Conservation (phyloP, 2,113 vertebrate species). For the Nymphicus hollandicus region DNA sequence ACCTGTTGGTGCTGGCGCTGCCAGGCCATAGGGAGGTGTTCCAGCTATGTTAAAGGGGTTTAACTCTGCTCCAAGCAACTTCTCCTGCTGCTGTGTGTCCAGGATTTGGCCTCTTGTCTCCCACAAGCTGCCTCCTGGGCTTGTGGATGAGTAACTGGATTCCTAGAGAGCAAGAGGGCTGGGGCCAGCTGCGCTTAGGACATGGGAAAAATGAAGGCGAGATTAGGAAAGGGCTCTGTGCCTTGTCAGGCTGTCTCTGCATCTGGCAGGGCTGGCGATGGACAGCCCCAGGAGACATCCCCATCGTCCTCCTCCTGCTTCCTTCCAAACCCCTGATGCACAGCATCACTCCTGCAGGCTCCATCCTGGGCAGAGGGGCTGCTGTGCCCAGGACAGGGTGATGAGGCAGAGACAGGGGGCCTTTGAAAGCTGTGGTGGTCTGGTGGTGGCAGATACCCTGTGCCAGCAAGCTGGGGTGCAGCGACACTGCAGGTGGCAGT, state of each 20-base stretch:
- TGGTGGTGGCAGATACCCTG: not conserved
- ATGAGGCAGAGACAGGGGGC: not conserved
- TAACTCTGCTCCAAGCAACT: not conserved
- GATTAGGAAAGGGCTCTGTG: constrained; percentile 7
- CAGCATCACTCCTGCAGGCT: not conserved
- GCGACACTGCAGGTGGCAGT: not conserved
- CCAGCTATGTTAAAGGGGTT: not conserved
- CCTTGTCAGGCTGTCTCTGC: not conserved
- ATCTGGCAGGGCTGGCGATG: not conserved
- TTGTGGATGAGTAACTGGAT: not conserved
- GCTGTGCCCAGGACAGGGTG: not conserved
- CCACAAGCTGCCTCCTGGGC: not conserved
- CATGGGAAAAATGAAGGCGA: constrained; percentile 31
- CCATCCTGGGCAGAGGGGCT: not conserved
- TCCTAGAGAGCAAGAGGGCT: constrained; percentile 26
- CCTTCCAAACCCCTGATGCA: not conserved
- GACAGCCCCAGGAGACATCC: not conserved
- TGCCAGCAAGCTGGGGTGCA: not conserved
- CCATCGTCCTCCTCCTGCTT: not conserved
- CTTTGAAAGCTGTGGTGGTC: not conserved
- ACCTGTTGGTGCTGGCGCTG: not conserved
- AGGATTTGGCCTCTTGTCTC: not conserved
- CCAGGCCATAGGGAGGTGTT: not conserved
- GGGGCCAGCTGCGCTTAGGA: constrained; percentile 18
- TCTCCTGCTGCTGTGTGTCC: not conserved